These are phyloP conservation scores for Anodontia alba DNA, from an alignment of 2,888 invertebrate species.

Conservation along the genomic window DNA sequence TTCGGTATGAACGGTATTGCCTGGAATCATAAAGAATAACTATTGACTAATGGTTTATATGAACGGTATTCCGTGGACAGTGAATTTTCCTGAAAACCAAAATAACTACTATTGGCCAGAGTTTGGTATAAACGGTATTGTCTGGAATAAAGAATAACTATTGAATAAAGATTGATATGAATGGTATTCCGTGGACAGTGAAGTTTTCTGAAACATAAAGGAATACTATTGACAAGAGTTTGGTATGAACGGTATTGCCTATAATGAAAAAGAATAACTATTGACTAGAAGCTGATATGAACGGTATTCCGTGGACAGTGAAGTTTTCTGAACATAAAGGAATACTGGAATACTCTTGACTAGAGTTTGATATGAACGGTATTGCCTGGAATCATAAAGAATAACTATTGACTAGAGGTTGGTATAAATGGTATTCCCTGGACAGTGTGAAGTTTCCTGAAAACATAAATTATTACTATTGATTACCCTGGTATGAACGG, in stretches of 20 bases:
- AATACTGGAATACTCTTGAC: too few relatives aligned
- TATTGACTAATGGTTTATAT: too few relatives aligned
- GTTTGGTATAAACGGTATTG: not conserved
- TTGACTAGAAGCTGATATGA: constrained; percentile 90
- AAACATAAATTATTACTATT: too few relatives aligned
- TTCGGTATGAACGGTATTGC: too few relatives aligned
- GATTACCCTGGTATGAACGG: too few relatives aligned
- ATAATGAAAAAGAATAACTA: too few relatives aligned
- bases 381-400: too few relatives aligned
- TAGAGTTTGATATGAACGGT: too few relatives aligned
- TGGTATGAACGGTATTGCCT: too few relatives aligned
- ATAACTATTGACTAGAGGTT: too few relatives aligned
- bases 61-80: constrained; percentile 89
- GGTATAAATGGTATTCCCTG: constrained; percentile 89
- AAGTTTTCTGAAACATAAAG: constrained; percentile 87
- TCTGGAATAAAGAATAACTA: not conserved
- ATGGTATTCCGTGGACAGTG: constrained; percentile 89
- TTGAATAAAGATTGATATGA: constrained; percentile 88
- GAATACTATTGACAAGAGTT: too few relatives aligned
- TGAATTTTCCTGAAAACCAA: constrained; percentile 87
- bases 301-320: constrained; percentile 89
- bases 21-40: too few relatives aligned
- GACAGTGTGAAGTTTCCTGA: constrained; percentile 89
- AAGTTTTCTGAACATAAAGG: constrained; percentile 86
- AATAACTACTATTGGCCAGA: constrained; percentile 12